These are phyloP conservation scores for Sinodicranocentrus sp. DNA, from an alignment of 2,888 invertebrate species.

Conservation along the genomic window DNA sequence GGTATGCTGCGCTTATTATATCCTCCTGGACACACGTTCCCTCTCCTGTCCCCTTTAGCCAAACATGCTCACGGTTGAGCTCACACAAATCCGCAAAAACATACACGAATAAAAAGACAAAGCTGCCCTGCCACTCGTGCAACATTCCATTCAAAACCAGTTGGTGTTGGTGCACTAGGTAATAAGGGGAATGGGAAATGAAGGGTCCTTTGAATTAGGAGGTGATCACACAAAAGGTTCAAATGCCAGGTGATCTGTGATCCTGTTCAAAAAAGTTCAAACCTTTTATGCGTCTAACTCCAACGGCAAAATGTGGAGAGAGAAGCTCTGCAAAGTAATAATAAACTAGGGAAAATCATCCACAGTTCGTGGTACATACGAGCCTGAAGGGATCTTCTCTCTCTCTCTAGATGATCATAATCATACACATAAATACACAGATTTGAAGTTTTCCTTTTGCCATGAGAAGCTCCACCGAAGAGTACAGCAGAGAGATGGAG, in stretches of 20 bases:
- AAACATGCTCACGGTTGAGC: slow-evolving; percentile 45
- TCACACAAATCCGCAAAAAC: slow-evolving; percentile 38
- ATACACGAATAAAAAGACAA: slow-evolving; percentile 8
- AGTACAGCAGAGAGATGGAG: slow-evolving; percentile 15
- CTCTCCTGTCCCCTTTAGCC: too few relatives aligned
- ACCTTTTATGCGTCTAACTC: slow-evolving; percentile 39
- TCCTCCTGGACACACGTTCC: too few relatives aligned
- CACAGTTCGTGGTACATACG: not conserved
- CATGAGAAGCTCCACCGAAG: not conserved
- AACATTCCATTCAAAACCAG: slow-evolving; percentile 29
- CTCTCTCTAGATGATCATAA: slow-evolving; percentile 49
- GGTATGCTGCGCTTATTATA: too few relatives aligned
- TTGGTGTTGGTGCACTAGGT: slow-evolving; percentile 24
- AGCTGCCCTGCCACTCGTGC: not conserved
- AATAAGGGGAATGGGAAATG: not conserved
- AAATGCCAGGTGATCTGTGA: slow-evolving; percentile 57
- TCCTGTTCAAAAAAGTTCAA: slow-evolving; percentile 23
- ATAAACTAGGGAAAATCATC: slow-evolving; percentile 16
- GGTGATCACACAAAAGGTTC: slow-evolving; percentile 42
- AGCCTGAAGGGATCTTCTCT: slow-evolving; percentile 46
- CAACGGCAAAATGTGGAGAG: not conserved
- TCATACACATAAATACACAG: slow-evolving; percentile 58
- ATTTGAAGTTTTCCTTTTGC: slow-evolving; percentile 20
- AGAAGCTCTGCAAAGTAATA: slow-evolving; percentile 27
- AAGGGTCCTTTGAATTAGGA: slow-evolving; percentile 18